These are phyloP conservation scores for Zoanthus sansibaricus DNA, from an alignment of 92 coral and sea anemone genomes.

Conservation along the genomic window DNA sequence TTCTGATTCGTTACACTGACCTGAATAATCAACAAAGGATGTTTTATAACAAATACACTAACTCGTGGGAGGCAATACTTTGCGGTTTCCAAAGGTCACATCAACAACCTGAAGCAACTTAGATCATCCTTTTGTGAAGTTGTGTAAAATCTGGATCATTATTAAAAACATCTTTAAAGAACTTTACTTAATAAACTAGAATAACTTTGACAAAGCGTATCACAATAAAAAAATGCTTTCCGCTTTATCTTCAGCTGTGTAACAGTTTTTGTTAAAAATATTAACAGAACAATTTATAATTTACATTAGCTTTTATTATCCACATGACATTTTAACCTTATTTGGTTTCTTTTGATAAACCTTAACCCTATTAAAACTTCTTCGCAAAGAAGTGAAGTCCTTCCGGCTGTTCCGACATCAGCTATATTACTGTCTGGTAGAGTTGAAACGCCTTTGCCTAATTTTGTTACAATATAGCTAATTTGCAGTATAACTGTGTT, in stretches of 20 bases:
- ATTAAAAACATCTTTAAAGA: not conserved
- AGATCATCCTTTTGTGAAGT: not conserved
- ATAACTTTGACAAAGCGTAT: not conserved
- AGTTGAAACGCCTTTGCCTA: not conserved
- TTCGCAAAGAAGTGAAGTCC: not conserved
- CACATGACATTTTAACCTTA: not conserved
- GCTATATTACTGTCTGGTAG: not conserved
- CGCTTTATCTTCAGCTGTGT: not conserved
- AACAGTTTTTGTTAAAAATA: not conserved
- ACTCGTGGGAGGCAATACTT: not conserved
- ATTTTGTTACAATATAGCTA: not conserved
- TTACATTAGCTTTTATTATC: not conserved
- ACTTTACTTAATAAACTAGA: not conserved
- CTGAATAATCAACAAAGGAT: not conserved
- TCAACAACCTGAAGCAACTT: not conserved
- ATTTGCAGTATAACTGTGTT: not conserved
- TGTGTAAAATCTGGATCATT: not conserved
- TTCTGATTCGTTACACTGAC: not conserved
- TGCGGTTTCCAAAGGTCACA: not conserved
- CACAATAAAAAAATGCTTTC: not conserved
- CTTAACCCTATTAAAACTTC: not conserved
- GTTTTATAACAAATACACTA: not conserved
- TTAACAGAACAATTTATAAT: not conserved
- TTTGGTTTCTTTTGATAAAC: not conserved
- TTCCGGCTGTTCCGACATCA: not conserved